A percentile compares a stretch with the other conserved stretches of the same genome.
Evolutionary conservation across 1,140 invertebrate genomes (phyloP).

Genomic region (Diplogasteroides magnus): DNA sequence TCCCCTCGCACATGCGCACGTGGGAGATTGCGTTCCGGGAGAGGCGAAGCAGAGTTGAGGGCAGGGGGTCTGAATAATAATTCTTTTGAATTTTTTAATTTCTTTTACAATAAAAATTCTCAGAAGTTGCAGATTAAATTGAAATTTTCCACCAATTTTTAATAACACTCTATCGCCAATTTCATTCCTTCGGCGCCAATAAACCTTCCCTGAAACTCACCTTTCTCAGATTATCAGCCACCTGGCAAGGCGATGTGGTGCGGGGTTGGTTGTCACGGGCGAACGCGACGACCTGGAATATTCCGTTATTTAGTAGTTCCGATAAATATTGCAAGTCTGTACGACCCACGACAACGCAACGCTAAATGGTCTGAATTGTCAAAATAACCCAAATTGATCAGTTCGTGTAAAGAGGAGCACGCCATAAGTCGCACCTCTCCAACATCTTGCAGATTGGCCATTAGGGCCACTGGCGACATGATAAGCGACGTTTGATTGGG

Average conservation of each 20-base stretch:
- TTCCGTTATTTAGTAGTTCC: no score
- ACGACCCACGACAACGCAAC: no score
- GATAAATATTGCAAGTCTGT: no score
- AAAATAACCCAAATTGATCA: no score
- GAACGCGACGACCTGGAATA: constrained; percentile 37
- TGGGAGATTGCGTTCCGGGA: constrained; percentile 63
- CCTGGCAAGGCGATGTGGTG: constrained; percentile 47
- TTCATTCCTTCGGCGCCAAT: no score
- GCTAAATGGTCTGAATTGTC: no score
- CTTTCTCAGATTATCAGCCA: constrained; percentile 52
- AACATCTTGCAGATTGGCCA: constrained; percentile 39
- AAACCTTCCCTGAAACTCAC: no score
- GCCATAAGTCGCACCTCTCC: constrained; percentile 32
- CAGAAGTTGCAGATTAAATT: no score
- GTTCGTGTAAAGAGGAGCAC: no score
- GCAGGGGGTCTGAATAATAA: constrained; percentile 69
- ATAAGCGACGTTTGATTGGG: constrained; percentile 69
- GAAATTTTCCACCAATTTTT: no score
- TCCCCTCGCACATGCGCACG: constrained; percentile 78
- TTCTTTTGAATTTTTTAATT: no score
- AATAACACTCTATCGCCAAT: constrained; percentile 2
- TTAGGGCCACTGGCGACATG: constrained; percentile 43
- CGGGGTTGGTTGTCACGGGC: constrained; percentile 46
- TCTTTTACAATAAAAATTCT: no score
- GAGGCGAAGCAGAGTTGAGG: constrained; percentile 91